A percentile compares a stretch with the other conserved stretches of the same genome.
Evolutionary conservation across 1,140 invertebrate species (phyloP).

Genomic region (Cyclina sinensis): DNA sequence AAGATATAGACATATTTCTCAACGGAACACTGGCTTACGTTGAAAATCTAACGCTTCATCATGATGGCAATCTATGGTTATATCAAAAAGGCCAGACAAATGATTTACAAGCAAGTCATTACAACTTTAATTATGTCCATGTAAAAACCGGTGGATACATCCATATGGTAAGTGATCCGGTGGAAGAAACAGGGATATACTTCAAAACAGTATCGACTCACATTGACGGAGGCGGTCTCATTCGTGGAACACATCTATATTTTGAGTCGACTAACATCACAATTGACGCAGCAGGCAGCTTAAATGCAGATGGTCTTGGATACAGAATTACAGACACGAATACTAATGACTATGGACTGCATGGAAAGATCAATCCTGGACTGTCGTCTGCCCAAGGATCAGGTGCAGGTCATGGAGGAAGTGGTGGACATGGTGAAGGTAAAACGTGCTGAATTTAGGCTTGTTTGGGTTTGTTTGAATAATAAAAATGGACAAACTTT

Average conservation of each 20-base stretch:
- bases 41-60: constrained; percentile 79
- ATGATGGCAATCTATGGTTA: constrained; percentile 76
- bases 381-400: constrained; percentile 58
- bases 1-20: constrained; percentile 79
- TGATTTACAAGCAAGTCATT: constrained; percentile 66
- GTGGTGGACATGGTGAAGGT: constrained; percentile 78
- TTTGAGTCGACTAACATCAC: constrained; percentile 76
- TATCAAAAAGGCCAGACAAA: constrained; percentile 71
- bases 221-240: constrained; percentile 78
- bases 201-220: constrained; percentile 71
- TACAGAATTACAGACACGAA: constrained; percentile 75
- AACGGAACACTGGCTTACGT: constrained; percentile 80
- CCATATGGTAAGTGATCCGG: constrained; percentile 78
- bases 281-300: constrained; percentile 74
- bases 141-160: constrained; percentile 77
- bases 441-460: neutral
- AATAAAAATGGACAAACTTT: no score
- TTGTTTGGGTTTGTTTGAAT: no score
- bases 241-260: constrained; percentile 76
- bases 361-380: constrained; percentile 78
- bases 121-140: constrained; percentile 77
- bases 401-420: constrained; percentile 79
- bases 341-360: constrained; percentile 62
- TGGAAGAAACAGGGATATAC: constrained; percentile 70
- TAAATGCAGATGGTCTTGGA: constrained; percentile 77